These are phyloP conservation scores for Torymus tubicola DNA, from an alignment of 2,888 invertebrate species.

Conservation along the genomic window DNA sequence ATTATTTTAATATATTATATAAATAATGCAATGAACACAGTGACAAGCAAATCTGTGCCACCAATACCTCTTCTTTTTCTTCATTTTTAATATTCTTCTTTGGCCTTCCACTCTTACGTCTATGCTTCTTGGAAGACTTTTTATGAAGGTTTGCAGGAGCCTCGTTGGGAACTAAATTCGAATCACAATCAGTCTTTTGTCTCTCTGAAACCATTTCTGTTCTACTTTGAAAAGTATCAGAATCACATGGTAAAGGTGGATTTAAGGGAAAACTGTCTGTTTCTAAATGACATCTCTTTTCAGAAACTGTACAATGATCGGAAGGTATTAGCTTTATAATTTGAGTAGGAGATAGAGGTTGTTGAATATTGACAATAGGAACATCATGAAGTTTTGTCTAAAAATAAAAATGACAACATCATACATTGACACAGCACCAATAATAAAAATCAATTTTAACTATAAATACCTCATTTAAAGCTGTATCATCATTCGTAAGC, in stretches of 20 bases:
- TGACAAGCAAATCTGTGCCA: neutral
- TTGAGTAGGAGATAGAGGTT: conserved; percentile 26
- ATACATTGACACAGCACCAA: neutral
- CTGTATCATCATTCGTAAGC: conserved; percentile 19
- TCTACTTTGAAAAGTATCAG: neutral
- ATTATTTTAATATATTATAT: neutral
- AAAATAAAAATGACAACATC: conserved; percentile 2
- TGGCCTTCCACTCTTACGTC: conserved; percentile 64
- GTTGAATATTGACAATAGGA: conserved; percentile 16
- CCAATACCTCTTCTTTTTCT: conserved; percentile 29
- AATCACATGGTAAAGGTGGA: neutral
- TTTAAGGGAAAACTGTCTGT: neutral
- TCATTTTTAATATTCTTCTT: conserved; percentile 62
- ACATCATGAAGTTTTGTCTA: conserved; percentile 28
- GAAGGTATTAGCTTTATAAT: conserved; percentile 9
- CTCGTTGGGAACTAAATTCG: neutral
- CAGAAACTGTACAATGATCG: neutral
- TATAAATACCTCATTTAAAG: conserved; percentile 19
- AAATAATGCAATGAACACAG: neutral
- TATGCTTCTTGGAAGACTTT: conserved; percentile 45
- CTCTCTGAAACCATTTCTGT: neutral
- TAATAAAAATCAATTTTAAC: neutral
- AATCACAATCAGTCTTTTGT: neutral
- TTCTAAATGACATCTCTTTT: neutral
- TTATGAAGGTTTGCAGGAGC: neutral